phyloP scores from a whole-genome alignment of 2,113 vertebrate species.

The Xyrauchen texanus region DNA sequence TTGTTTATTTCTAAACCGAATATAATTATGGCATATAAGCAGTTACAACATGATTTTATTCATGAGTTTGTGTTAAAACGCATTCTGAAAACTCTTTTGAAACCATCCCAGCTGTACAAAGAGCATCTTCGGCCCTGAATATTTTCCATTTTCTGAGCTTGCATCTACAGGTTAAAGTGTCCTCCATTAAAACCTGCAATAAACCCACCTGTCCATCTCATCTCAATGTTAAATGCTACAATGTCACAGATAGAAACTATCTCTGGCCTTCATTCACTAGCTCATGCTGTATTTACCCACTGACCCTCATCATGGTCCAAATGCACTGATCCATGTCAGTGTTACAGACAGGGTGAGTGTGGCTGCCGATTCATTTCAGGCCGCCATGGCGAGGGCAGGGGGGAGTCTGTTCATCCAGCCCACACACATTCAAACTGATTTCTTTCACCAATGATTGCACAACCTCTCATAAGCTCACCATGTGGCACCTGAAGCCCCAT shows the following conservation, averaged over 20 bases:
- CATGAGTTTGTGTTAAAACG: no score
- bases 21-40: no score
- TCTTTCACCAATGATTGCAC: conserved; percentile 2
- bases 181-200: conserved; percentile 35
- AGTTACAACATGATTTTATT: no score
- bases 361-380: conserved; percentile 21
- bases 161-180: conserved; percentile 16
- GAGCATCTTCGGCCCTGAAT: background rate
- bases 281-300: conserved; percentile 29
- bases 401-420: background rate
- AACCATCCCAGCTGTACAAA: background rate
- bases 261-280: conserved; percentile 26
- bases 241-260: conserved; percentile 21
- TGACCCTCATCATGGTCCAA: conserved; percentile 38
- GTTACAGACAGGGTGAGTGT: conserved; percentile 25
- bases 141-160: conserved; percentile 1
- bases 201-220: conserved; percentile 30
- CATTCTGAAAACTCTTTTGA: background rate
- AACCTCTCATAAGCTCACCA: conserved; percentile 19
- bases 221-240: conserved; percentile 15
- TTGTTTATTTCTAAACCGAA: no score
- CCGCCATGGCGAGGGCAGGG: background rate
- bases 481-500: background rate
- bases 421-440: conserved; percentile 8
- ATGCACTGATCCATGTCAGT: conserved; percentile 34